Evolutionary conservation across 2,888 invertebrate species (phyloP).

Genomic region (Pecten maximus): DNA sequence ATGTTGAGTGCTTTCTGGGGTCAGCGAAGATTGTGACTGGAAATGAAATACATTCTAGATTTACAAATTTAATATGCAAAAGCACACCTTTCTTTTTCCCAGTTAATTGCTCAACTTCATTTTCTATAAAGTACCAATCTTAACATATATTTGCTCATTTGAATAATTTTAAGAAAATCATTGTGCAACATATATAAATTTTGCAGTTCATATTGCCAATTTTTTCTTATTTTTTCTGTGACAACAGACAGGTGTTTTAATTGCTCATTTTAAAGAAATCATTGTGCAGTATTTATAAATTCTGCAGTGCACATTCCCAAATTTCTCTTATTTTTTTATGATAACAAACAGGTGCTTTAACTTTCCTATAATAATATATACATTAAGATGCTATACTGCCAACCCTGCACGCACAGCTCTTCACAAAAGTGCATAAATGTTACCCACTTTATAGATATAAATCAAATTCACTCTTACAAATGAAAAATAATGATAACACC

Average conservation of each 20-base stretch:
- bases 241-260: neutral
- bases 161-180: neutral
- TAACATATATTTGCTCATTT: neutral
- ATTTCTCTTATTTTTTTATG: neutral
- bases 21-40: neutral
- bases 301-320: neutral
- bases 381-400: no score
- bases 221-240: neutral
- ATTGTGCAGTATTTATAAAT: neutral
- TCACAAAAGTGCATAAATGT: no score
- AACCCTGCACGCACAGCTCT: no score
- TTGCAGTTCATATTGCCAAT: neutral
- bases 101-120: neutral
- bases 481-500: no score
- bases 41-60: neutral
- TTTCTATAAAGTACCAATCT: no score
- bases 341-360: neutral
- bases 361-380: neutral
- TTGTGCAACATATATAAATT: neutral
- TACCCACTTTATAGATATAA: no score
- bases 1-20: neutral
- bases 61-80: neutral
- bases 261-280: neutral
- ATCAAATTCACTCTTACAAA: no score
- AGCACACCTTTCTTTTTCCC: neutral